Evolutionary conservation across 2,797 vertebrate species (phyloP).

Genomic region (Adelosebastes latens): DNA sequence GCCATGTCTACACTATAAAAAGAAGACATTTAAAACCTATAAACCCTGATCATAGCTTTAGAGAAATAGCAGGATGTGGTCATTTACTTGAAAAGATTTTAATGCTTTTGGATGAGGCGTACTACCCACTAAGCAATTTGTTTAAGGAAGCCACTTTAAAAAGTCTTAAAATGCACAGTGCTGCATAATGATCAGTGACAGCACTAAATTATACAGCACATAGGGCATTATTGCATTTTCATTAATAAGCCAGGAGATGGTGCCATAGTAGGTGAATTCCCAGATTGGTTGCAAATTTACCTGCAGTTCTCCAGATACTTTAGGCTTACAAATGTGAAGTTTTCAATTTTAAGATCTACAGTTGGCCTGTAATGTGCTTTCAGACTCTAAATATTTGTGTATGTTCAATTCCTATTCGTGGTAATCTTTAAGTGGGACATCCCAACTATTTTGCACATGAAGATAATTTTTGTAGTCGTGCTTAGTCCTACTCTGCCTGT

Average conservation of each 20-base stretch:
- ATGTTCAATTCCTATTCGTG: neutral
- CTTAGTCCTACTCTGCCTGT: neutral
- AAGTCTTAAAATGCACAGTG: neutral
- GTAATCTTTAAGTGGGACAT: neutral
- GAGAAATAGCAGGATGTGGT: neutral
- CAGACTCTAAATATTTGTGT: neutral
- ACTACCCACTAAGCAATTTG: neutral
- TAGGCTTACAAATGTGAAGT: neutral
- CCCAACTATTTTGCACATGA: neutral
- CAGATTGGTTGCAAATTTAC: neutral
- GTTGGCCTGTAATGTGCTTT: neutral
- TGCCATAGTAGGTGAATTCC: conserved; percentile 29
- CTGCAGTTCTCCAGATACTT: neutral
- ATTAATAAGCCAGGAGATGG: conserved; percentile 66
- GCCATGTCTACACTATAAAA: neutral
- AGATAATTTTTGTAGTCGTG: neutral
- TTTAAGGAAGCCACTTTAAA: neutral
- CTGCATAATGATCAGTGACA: conserved; percentile 3
- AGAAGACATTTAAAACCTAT: neutral
- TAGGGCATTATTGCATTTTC: conserved; percentile 31
- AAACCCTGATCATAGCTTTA: neutral
- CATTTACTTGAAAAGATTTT: neutral
- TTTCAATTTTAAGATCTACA: neutral
- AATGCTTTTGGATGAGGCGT: neutral
- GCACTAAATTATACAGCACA: conserved; percentile 10